phyloP scores from a whole-genome alignment of 1,140 invertebrate species.

The Bombus pyrosoma region DNA sequence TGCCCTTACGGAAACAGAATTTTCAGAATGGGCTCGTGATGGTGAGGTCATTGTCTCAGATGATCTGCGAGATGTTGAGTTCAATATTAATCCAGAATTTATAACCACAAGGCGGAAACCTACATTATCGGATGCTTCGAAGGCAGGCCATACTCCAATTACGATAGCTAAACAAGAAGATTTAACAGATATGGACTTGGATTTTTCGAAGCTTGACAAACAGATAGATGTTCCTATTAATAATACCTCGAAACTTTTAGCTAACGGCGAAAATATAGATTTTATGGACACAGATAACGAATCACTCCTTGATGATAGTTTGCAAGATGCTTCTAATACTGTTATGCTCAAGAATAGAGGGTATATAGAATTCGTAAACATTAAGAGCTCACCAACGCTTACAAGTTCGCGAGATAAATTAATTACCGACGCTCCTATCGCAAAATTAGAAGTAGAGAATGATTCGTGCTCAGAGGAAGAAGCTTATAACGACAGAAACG shows the following conservation, averaged over 20 bases:
- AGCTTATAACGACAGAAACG: slow-evolving; percentile 66
- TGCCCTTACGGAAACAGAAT: slow-evolving; percentile 90
- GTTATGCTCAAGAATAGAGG: slow-evolving; percentile 85
- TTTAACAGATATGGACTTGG: slow-evolving; percentile 72
- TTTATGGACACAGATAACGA: slow-evolving; percentile 90
- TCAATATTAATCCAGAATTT: slow-evolving; percentile 84
- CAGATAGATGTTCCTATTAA: slow-evolving; percentile 76
- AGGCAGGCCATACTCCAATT: slow-evolving; percentile 41
- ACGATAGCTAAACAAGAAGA: slow-evolving; percentile 78
- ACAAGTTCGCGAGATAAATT: not conserved
- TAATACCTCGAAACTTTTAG: slow-evolving; percentile 76
- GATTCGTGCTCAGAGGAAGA: slow-evolving; percentile 75
- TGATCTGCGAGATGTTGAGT: slow-evolving; percentile 87
- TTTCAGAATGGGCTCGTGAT: slow-evolving; percentile 93
- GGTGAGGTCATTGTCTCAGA: slow-evolving; percentile 87
- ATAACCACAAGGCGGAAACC: slow-evolving; percentile 81
- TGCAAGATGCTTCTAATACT: slow-evolving; percentile 82
- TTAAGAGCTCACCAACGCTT: slow-evolving; percentile 47
- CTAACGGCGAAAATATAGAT: slow-evolving; percentile 84
- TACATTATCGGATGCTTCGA: not conserved
- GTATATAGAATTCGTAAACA: slow-evolving; percentile 87
- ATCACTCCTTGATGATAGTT: slow-evolving; percentile 84
- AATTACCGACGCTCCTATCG: slow-evolving; percentile 74
- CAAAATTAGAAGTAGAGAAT: slow-evolving; percentile 74
- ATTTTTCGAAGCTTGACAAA: slow-evolving; percentile 73